Evolutionary conservation across 1,140 invertebrate species (phyloP).

Genomic region (Condylostylus longicornis): DNA sequence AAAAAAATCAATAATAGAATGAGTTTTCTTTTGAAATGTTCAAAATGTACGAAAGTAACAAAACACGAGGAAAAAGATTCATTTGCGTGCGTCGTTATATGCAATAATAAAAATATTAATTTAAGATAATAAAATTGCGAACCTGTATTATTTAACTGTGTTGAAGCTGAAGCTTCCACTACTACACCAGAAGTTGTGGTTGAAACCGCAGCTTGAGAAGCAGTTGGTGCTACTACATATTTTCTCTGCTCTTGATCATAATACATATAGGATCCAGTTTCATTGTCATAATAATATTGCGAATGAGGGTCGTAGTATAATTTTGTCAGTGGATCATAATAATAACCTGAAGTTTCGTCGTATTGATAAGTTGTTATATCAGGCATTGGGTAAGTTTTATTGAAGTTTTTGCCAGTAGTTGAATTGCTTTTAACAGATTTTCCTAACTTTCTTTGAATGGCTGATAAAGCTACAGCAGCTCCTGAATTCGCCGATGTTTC

Average conservation of each 20-base stretch:
- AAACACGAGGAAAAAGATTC: too few relatives aligned
- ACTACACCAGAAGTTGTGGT: constrained; percentile 17
- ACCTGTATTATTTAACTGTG: constrained; percentile 16
- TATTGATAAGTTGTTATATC: constrained; percentile 86
- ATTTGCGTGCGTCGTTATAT: not conserved
- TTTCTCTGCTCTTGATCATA: constrained; percentile 77
- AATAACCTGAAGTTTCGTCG: constrained; percentile 90
- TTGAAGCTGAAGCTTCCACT: constrained; percentile 17
- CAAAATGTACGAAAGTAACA: too few relatives aligned
- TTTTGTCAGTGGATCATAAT: constrained; percentile 84
- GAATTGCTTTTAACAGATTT: constrained; percentile 23
- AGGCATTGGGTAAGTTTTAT: constrained; percentile 41
- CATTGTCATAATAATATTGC: constrained; percentile 85
- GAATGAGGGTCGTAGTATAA: constrained; percentile 93
- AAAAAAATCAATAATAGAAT: too few relatives aligned
- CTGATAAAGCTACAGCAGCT: constrained; percentile 76
- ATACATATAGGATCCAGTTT: constrained; percentile 82
- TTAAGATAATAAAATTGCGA: too few relatives aligned
- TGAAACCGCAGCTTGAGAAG: constrained; percentile 30
- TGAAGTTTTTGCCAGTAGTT: constrained; percentile 21
- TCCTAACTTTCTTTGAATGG: constrained; percentile 42
- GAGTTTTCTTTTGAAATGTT: too few relatives aligned
- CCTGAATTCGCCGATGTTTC: constrained; percentile 60
- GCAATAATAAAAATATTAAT: too few relatives aligned
- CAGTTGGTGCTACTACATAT: constrained; percentile 57